Evolutionary conservation across 1,140 invertebrate genomes (phyloP).

Genomic region (Lasaia peninsularis): DNA sequence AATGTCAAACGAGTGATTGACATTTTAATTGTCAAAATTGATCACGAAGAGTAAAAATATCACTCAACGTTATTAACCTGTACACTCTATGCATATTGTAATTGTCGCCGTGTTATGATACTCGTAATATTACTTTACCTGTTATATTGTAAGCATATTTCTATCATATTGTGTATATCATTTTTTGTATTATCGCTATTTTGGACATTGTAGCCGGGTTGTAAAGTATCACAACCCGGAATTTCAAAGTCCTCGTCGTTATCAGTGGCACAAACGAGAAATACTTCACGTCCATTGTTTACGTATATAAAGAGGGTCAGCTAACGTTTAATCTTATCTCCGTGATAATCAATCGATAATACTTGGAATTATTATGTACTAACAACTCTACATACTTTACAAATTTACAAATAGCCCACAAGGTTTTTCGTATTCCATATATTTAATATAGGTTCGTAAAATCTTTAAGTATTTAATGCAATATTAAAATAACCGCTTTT

Average conservation of each 20-base stretch:
- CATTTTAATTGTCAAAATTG: no score
- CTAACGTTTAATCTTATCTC: slow-evolving; percentile 38
- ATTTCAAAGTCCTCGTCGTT: slow-evolving; percentile 35
- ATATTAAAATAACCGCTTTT: no score
- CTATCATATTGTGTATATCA: not conserved
- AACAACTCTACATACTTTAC: slow-evolving; percentile 2
- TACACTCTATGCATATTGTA: no score
- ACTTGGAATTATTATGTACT: slow-evolving; percentile 14
- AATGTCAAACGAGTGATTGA: no score
- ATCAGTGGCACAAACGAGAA: slow-evolving; percentile 30
- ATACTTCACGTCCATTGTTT: slow-evolving; percentile 37
- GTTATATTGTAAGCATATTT: not conserved
- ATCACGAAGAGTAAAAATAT: no score
- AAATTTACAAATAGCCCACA: not conserved
- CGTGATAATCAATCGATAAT: slow-evolving; percentile 31
- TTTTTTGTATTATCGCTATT: not conserved
- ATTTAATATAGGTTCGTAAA: no score
- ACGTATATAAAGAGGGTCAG: slow-evolving; percentile 27
- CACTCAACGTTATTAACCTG: no score
- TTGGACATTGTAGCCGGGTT: not conserved
- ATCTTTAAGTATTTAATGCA: no score
- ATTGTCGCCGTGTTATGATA: no score
- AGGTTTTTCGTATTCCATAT: no score
- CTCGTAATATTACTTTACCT: no score
- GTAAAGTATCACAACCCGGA: slow-evolving; percentile 23